Percentiles rank a stretch among this genome's conserved stretches.
Evolutionary conservation across 2,113 vertebrate genomes (phyloP).

Genomic region (Sceloporus tristichus): DNA sequence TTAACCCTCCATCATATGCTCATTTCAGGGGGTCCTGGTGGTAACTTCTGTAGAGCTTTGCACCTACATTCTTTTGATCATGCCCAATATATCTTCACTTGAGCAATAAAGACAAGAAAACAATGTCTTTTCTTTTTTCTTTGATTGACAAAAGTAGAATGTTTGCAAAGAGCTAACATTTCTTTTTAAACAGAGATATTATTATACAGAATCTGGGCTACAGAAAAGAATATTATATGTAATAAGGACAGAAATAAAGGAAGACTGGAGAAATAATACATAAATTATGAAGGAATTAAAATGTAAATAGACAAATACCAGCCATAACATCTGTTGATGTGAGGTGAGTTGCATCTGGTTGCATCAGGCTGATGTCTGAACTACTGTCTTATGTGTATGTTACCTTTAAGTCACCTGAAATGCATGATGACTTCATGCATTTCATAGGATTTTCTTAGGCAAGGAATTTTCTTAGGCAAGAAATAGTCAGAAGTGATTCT

Average conservation of each 20-base stretch:
- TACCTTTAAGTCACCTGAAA: neutral
- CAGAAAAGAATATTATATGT: slow-evolving; percentile 70
- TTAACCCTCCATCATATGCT: neutral
- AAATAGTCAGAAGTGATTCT: too few species aligned
- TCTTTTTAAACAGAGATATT: slow-evolving; percentile 56
- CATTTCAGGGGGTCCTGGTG: slow-evolving; percentile 42
- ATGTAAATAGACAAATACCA: slow-evolving; percentile 41
- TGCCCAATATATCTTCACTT: slow-evolving; percentile 48
- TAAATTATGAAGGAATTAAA: slow-evolving; percentile 62
- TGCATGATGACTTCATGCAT: too few species aligned
- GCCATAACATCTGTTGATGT: neutral
- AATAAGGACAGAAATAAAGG: slow-evolving; percentile 66
- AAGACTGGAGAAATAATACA: slow-evolving; percentile 50
- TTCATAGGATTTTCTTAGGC: too few species aligned
- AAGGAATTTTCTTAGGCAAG: too few species aligned
- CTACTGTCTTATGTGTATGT: slow-evolving; percentile 25
- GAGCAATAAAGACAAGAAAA: slow-evolving; percentile 46
- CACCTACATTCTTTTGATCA: slow-evolving; percentile 37
- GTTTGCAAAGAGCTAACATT: slow-evolving; percentile 68
- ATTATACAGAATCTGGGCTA: slow-evolving; percentile 64
- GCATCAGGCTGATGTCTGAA: neutral
- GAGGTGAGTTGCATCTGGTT: slow-evolving; percentile 17
- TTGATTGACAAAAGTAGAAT: slow-evolving; percentile 72
- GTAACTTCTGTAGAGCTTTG: accelerated
- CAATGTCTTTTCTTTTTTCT: slow-evolving; percentile 32